A percentile compares a stretch with the other conserved stretches of the same genome.
Conservation (phyloP, 2,113 vertebrate genomes). For the Ictidomys tridecemlineatus region DNA sequence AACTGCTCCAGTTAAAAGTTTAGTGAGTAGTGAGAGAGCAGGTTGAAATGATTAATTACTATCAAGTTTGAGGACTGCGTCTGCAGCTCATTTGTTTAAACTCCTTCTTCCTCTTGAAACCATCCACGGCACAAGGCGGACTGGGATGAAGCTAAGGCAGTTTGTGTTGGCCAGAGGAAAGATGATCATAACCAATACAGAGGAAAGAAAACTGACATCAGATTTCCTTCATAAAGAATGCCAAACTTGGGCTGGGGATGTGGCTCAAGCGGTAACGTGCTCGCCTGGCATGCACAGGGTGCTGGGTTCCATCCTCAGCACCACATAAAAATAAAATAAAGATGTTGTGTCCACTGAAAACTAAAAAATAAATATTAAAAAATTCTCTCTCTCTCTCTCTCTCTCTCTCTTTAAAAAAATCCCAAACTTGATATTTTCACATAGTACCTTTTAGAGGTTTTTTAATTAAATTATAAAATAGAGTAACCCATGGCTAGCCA, state of each 20-base stretch:
- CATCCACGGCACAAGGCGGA: not conserved
- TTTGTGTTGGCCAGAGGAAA: not conserved
- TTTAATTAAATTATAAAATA: slow-evolving; percentile 60
- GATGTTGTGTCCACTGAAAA: too few species aligned
- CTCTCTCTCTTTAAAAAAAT: not conserved
- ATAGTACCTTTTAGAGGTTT: not conserved
- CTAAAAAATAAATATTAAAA: too few species aligned
- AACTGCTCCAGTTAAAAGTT: slow-evolving; percentile 64
- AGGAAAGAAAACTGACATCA: not conserved
- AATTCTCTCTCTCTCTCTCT: too few species aligned
- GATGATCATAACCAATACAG: not conserved
- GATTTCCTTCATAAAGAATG: slow-evolving; percentile 10
- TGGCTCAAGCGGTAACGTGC: too few species aligned
- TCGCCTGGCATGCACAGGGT: too few species aligned
- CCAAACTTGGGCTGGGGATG: too few species aligned
- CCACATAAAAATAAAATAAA: too few species aligned
- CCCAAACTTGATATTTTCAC: not conserved
- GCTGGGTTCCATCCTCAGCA: too few species aligned
- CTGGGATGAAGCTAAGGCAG: not conserved
- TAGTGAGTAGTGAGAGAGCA: not conserved
- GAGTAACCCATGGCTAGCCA: not conserved
- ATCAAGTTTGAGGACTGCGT: slow-evolving; percentile 26
- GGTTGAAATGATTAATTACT: slow-evolving; percentile 57
- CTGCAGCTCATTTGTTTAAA: slow-evolving; percentile 35
- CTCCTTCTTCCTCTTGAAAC: slow-evolving; percentile 1